These are phyloP conservation scores for Phoeniculus purpureus DNA, from an alignment of 2,797 vertebrate species.

Conservation along the genomic window DNA sequence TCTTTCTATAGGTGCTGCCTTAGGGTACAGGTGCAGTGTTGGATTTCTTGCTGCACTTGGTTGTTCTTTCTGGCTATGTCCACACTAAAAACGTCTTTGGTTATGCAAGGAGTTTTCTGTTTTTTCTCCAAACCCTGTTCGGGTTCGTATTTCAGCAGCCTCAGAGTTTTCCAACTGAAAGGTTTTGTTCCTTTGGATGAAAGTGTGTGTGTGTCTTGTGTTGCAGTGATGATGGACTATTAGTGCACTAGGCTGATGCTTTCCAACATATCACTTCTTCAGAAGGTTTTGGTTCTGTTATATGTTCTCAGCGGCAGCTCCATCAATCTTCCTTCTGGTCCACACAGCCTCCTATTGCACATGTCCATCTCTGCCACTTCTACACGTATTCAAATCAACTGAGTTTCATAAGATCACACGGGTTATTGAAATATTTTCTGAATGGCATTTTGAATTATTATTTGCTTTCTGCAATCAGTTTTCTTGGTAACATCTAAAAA, in stretches of 20 bases:
- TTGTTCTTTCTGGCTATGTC: not conserved
- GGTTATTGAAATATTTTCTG: not conserved
- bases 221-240: not conserved
- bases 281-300: not conserved
- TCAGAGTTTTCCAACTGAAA: not conserved
- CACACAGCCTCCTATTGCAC: not conserved
- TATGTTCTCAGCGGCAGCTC: not conserved
- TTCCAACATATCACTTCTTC: not conserved
- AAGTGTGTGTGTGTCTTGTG: rapidly evolving
- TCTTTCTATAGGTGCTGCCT: not conserved
- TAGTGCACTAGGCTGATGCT: not conserved
- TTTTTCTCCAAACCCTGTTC: not conserved
- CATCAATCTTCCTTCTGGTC: not conserved
- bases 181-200: not conserved
- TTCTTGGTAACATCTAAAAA: no score
- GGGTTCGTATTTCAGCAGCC: not conserved
- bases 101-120: not conserved
- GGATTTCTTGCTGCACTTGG: not conserved
- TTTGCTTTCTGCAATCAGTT: not conserved
- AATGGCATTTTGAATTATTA: not conserved
- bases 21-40: not conserved
- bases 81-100: not conserved
- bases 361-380: not conserved
- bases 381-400: not conserved
- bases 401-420: not conserved